Evolutionary conservation across 2,888 invertebrate genomes (phyloP), one percentile per base, ranked within the genome.

Genomic region (Fabriciana adippe): DNA sequence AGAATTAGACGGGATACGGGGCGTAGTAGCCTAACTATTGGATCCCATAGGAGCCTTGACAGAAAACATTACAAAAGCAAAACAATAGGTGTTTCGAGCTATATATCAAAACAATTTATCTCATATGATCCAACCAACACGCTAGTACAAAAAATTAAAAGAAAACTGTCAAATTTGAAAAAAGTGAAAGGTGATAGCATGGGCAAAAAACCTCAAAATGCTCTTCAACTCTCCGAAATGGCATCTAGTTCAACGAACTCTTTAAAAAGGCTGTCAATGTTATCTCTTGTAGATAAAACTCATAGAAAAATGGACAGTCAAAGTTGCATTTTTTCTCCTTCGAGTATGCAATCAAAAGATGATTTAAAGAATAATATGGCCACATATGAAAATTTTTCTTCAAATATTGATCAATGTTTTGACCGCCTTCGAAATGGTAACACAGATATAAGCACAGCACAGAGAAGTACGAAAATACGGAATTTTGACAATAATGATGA

Each of bases 391-490:
- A 93, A 92, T 77, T 93, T 90, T 79, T 90, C 93, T 59, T 89
- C 90, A 55, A 92, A 93, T 71, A 89, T 93, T 74, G 93, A 93
- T 80, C 90, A 91, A 81, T 90, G 91, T 81, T 90, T 92, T 67
- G 92, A 92, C 74, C 89, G 90, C 78, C 81, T 90, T 61, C 86
- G 88, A 78, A 86, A 81, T 74, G 77, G 81, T 66, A 83, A 77
- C 73, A 74, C 81, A 55, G 90, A 90, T 67, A 75, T 79, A 68
- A 83, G 76, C 74, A 69, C 68, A 69, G 75, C 84, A 16, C 84
- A 85, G 61, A 89, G 86, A 79, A 81, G 84, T 77, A 78, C 83
- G n/a, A 91, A 87, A 81, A 84, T 88, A 83, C 81, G 90, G 71
- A 91, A 88, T 75, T 89, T 89, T 72, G 91, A 92, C 76, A 88